Evolutionary conservation across 2,888 invertebrate genomes (phyloP), one percentile per base, ranked within the genome.

Genomic region (Apoda limacodes): DNA sequence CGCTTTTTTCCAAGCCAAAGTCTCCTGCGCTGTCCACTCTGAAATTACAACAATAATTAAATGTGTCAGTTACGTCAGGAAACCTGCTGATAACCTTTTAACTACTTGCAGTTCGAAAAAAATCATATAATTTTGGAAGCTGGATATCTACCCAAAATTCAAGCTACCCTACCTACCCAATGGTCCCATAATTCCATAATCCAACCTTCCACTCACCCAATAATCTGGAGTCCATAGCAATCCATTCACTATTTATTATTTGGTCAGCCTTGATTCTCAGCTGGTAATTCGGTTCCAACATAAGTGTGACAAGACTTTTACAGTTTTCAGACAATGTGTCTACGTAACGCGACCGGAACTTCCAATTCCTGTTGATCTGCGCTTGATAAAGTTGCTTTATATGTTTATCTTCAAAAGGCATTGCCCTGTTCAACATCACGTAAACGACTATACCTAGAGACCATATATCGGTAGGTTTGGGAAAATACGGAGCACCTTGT

Each of bases 401-500:
- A 48, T 91, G 88, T 14, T 86, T 84, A 42, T 91, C 90, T 53
- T 92, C 90, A 53, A 91, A 93, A 0, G 93, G 93, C 89, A 92
- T 90, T 0, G 89, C 86, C 53, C 90, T 87, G 54, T 92, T 92
- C 3, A 92, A 55, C 87, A 93, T 89, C 9, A 93, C 90, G 56
- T 88, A 94, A 0, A 93, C 70, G 3, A 94, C 88, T 3, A 90
- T 82, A 1, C 89, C 93, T 19, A 92, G 67, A 1, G 91, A 90
- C 93, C 93, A 94, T 13, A 92, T 66, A 54, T 94, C 94, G 0
- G 88, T 84, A 3, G 85, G 82, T 64, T 88, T 88, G 0, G 90
- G 88, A 44, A 82, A 83, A 53, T 90, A 90, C 0, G 89, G 87
- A 3, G 83, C 70, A 0, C 91, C 92, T 42, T 86, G 84, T n/a